phyloP scores from a whole-genome alignment of 1,140 invertebrate genomes.

The Leptinotarsa lineolata region DNA sequence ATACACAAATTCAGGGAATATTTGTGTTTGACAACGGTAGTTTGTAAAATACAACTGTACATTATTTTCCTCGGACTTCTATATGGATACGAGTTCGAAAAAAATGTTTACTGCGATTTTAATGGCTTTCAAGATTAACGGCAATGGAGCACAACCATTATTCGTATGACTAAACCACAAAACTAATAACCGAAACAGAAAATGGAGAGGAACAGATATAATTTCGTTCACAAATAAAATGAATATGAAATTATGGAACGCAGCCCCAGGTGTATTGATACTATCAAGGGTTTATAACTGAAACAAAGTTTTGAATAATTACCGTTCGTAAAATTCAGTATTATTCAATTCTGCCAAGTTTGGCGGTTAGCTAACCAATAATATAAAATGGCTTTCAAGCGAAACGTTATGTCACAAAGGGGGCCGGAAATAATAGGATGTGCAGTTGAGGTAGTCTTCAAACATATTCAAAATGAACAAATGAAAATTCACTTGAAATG shows the following conservation, averaged over 20 bases:
- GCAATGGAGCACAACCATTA: no score
- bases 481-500: neutral
- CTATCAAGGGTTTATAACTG: slow-evolving; percentile 8
- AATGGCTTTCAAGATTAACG: no score
- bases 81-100: no score
- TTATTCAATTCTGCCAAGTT: slow-evolving; percentile 8
- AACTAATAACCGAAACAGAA: neutral
- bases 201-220: neutral
- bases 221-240: neutral
- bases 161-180: no score
- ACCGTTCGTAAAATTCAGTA: neutral
- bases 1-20: no score
- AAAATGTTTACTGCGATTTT: no score
- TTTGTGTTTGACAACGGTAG: no score
- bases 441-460: neutral
- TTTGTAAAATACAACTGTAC: no score
- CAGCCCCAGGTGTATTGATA: slow-evolving; percentile 5
- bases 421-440: neutral
- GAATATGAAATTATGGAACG: slow-evolving; percentile 1
- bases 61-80: no score
- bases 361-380: neutral
- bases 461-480: neutral
- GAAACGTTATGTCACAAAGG: neutral
- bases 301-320: slow-evolving; percentile 9
- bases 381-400: neutral